A percentile compares a stretch with the other conserved stretches of the same genome.
Evolutionary conservation across 2,797 vertebrate genomes (phyloP).

Genomic region (Lerista edwardsae): DNA sequence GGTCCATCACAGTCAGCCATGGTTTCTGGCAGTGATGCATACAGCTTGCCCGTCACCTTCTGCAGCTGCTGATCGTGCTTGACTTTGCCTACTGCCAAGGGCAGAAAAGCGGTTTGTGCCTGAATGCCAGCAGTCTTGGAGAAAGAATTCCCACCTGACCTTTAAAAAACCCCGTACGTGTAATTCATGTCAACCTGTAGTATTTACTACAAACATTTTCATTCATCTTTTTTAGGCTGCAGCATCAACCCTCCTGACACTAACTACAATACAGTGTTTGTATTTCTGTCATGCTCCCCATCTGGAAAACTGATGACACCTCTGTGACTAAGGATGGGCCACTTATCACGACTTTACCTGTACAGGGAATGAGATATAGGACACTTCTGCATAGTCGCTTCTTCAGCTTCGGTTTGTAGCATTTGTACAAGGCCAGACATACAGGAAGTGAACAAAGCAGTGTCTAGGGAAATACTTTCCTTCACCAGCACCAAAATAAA

Average conservation of each 20-base stretch:
- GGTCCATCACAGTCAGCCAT: background rate
- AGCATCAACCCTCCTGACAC: background rate
- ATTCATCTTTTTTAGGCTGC: background rate
- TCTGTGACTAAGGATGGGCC: background rate
- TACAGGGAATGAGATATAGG: background rate
- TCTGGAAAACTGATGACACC: slow-evolving; percentile 9
- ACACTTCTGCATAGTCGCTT: background rate
- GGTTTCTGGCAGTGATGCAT: background rate
- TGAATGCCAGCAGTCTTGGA: background rate
- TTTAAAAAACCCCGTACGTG: slow-evolving; percentile 9
- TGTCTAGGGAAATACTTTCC: background rate
- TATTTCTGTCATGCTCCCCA: slow-evolving; percentile 12
- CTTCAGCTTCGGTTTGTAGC: background rate
- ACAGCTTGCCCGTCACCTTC: background rate
- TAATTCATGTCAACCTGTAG: background rate
- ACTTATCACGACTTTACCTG: background rate
- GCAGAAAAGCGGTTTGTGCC: background rate
- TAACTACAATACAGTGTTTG: background rate
- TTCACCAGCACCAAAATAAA: background rate
- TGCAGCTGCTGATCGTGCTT: background rate
- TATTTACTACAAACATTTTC: slow-evolving; percentile 28
- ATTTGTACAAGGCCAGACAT: background rate
- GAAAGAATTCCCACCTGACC: accelerated
- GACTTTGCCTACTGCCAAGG: background rate
- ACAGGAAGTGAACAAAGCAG: background rate